These are phyloP conservation scores for Saccopteryx bilineata DNA, from an alignment of 2,113 vertebrate species.

Conservation along the genomic window DNA sequence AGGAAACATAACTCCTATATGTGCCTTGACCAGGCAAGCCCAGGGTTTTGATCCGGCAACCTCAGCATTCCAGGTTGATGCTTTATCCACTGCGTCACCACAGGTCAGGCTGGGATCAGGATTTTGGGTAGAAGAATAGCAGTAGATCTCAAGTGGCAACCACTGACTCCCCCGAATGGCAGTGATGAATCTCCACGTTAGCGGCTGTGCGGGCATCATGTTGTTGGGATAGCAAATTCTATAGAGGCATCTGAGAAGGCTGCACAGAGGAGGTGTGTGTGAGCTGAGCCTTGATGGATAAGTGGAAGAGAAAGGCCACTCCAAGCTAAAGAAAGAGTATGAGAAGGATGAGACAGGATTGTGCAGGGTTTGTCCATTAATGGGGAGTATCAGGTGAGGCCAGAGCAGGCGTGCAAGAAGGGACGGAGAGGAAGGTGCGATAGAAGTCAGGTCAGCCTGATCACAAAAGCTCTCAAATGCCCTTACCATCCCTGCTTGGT, in stretches of 20 bases:
- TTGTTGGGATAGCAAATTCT: background rate
- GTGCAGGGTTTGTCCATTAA: background rate
- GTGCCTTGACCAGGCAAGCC: no score
- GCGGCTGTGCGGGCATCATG: background rate
- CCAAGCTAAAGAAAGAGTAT: background rate
- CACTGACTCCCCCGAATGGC: background rate
- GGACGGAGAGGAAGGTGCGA: rapidly evolving
- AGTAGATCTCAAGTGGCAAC: background rate
- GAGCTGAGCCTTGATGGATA: background rate
- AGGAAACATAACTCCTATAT: no score
- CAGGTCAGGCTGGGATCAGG: background rate
- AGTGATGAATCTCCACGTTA: background rate
- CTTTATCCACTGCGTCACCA: no score
- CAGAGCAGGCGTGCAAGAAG: rapidly evolving
- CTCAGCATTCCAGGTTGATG: no score
- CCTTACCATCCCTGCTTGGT: background rate
- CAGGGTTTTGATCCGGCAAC: no score
- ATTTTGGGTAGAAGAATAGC: background rate
- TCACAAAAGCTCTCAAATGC: background rate
- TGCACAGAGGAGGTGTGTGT: background rate
- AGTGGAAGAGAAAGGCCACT: background rate
- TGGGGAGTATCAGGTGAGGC: background rate
- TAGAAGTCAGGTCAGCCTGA: background rate
- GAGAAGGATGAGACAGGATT: background rate
- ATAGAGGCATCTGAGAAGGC: background rate